phyloP scores from a whole-genome alignment of 2,113 vertebrate species.

The Alces alces region DNA sequence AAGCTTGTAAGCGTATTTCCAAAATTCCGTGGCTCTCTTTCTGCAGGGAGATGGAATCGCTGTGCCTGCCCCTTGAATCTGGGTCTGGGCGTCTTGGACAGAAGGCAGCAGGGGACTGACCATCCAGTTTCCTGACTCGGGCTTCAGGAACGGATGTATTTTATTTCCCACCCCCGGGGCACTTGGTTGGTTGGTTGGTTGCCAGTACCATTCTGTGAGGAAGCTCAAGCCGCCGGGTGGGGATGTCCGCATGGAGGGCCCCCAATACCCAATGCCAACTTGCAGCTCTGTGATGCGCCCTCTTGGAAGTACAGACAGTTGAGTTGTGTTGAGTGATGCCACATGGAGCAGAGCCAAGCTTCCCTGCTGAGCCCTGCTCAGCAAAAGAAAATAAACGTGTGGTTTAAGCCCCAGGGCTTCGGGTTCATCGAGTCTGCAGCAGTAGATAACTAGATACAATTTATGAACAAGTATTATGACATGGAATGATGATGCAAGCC shows the following conservation, averaged over 20 bases:
- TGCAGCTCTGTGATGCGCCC: accelerated
- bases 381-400: background rate
- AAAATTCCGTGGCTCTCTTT: background rate
- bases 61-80: background rate
- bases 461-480: background rate
- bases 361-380: background rate
- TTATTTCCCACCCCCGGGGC: background rate
- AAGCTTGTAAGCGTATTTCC: background rate
- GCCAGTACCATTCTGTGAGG: background rate
- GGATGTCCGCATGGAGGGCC: accelerated
- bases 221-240: background rate
- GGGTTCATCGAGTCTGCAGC: background rate
- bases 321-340: background rate
- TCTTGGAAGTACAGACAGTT: background rate
- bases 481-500: background rate
- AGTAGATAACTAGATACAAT: no score
- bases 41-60: accelerated
- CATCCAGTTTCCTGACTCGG: background rate
- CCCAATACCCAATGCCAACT: accelerated
- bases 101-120: no score
- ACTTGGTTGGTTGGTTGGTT: background rate
- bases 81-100: background rate
- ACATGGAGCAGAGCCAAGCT: background rate
- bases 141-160: background rate
- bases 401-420: background rate